A percentile compares a stretch with the other conserved stretches of the same genome.
phyloP scores from a whole-genome alignment of 2,888 invertebrate species.

The Hemicrepidius hirtus region DNA sequence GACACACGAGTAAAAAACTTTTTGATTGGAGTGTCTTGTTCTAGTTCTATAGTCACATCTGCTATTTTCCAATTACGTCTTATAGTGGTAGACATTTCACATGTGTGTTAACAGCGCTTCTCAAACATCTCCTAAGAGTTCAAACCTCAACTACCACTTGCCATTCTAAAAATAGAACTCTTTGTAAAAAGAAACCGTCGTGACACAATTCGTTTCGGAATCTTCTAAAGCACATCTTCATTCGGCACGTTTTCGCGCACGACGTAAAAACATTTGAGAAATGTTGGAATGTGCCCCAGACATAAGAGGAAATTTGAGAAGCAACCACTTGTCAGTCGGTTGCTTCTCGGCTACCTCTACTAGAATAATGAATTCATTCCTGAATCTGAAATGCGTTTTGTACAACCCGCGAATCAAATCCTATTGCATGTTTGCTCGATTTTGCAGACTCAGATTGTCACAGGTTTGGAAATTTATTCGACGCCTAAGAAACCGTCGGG shows the following conservation, averaged over 20 bases:
- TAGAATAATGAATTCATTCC: constrained; percentile 28
- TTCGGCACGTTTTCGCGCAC: constrained; percentile 11
- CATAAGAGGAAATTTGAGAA: constrained; percentile 5
- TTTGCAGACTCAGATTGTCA: background rate
- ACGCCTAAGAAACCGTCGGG: constrained; percentile 14
- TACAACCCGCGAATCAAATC: constrained; percentile 5
- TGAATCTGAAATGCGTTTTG: constrained; percentile 7
- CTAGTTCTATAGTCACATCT: constrained; percentile 16
- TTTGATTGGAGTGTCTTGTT: constrained; percentile 7
- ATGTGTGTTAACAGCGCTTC: constrained; percentile 14
- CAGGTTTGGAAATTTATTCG: constrained; percentile 19
- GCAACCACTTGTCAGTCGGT: constrained; percentile 21
- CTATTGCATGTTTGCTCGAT: constrained; percentile 3
- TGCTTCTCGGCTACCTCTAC: constrained; percentile 19
- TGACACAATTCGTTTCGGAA: constrained; percentile 14
- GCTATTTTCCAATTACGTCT: constrained; percentile 35
- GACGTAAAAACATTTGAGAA: constrained; percentile 8
- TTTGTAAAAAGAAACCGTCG: constrained; percentile 29
- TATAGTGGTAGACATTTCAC: constrained; percentile 1
- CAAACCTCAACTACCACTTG: constrained; percentile 10
- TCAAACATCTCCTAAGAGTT: constrained; percentile 8
- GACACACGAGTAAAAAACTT: background rate
- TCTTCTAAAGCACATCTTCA: background rate
- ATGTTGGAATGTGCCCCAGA: constrained; percentile 1
- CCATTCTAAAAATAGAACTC: constrained; percentile 29